A percentile compares a stretch with the other conserved stretches of the same genome.
These are phyloP conservation scores for Notothenia rossii DNA, from an alignment of 2,113 vertebrate species.

Conservation along the genomic window DNA sequence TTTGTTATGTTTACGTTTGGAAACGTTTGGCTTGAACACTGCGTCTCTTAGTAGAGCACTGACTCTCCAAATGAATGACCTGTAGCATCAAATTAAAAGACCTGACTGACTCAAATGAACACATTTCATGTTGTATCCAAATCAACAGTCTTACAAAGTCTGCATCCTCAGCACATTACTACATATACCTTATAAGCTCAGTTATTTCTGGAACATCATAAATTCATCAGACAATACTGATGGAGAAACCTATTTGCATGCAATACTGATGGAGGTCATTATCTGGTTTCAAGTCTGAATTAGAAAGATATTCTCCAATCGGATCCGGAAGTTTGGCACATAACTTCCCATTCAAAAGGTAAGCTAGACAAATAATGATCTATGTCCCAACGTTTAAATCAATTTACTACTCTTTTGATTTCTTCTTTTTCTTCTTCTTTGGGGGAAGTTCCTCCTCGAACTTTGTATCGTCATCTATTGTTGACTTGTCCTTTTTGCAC, in stretches of 20 bases:
- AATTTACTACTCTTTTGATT: constrained; percentile 20
- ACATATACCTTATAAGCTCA: neutral
- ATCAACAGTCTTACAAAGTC: neutral
- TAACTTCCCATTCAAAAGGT: neutral
- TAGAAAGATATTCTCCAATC: neutral
- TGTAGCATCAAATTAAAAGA: neutral
- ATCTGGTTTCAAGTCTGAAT: neutral
- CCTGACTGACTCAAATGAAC: neutral
- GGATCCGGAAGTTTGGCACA: neutral
- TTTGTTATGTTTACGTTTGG: no score
- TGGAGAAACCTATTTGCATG: neutral
- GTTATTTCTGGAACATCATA: neutral
- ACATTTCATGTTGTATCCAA: neutral
- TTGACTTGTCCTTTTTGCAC: constrained; percentile 39
- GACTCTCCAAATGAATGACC: neutral
- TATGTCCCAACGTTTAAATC: neutral
- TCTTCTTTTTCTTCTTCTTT: constrained; percentile 68
- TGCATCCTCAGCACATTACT: neutral
- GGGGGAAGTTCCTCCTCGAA: constrained; percentile 26
- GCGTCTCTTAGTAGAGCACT: no score
- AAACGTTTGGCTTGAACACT: no score
- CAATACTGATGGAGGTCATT: neutral
- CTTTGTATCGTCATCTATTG: neutral
- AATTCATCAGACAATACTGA: neutral
- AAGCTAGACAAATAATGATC: neutral